Conservation (phyloP, 2,888 invertebrate genomes). For the Melanotus villosus region DNA sequence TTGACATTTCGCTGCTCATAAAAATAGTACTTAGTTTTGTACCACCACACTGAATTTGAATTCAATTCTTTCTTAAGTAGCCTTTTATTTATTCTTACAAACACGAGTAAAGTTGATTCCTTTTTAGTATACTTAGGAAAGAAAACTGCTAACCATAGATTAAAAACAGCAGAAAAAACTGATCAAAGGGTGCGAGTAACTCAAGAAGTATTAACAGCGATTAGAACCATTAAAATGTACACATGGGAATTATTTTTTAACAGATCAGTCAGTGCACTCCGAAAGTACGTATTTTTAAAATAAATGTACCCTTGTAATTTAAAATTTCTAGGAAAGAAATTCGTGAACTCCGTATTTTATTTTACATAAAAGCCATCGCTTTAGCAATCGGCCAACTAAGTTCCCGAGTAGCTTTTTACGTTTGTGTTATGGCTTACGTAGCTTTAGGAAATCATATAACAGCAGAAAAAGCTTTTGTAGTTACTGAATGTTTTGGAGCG, state of each 20-base stretch:
- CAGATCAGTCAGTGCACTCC: constrained; percentile 77
- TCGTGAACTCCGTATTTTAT: constrained; percentile 68
- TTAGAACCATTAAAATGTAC: constrained; percentile 93
- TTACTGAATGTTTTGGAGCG: constrained; percentile 92
- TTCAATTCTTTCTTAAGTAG: too few species aligned
- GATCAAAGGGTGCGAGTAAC: constrained; percentile 92
- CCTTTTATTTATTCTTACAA: too few species aligned
- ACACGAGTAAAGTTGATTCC: too few species aligned
- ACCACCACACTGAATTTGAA: too few species aligned
- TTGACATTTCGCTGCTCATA: too few species aligned
- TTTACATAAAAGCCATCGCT: constrained; percentile 60
- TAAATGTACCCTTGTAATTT: background rate
- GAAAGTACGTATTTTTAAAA: constrained; percentile 73
- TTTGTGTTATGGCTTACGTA: constrained; percentile 72
- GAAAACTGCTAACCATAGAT: constrained; percentile 75
- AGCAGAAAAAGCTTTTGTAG: constrained; percentile 88
- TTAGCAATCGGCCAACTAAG: constrained; percentile 60
- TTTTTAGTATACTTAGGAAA: constrained; percentile 28
- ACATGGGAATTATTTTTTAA: constrained; percentile 90
- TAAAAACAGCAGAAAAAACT: constrained; percentile 87
- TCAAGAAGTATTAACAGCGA: constrained; percentile 89
- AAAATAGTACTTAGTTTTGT: too few species aligned
- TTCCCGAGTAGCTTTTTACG: constrained; percentile 62
- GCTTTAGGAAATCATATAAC: constrained; percentile 80
- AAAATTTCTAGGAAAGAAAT: constrained; percentile 75